Conservation (phyloP, 1,140 invertebrate species). For the Mactra quadrangularis region DNA sequence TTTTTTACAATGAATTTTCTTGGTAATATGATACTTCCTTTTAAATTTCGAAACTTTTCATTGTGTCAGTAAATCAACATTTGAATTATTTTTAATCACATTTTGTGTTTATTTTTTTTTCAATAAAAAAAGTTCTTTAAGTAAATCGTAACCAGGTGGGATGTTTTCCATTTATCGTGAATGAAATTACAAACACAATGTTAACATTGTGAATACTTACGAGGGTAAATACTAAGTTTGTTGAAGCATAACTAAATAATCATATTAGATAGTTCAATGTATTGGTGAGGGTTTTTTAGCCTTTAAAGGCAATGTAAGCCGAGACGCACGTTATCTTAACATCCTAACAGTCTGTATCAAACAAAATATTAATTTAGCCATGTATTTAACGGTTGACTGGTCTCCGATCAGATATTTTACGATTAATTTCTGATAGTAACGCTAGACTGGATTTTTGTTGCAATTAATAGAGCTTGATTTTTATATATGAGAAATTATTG, state of each 20-base stretch:
- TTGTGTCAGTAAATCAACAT: no score
- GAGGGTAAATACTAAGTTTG: neutral
- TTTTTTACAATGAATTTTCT: no score
- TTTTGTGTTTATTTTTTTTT: no score
- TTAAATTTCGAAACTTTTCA: no score
- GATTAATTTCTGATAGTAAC: conserved; percentile 30
- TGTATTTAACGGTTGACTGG: conserved; percentile 48
- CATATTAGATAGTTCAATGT: neutral
- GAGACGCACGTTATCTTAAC: neutral
- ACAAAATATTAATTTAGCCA: conserved; percentile 55
- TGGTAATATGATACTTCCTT: no score
- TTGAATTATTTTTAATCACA: no score
- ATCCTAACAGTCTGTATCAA: conserved; percentile 44
- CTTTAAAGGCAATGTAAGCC: conserved; percentile 6
- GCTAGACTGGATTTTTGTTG: neutral
- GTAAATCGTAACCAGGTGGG: no score
- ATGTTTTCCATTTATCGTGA: no score
- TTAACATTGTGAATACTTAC: no score
- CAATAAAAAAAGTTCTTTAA: no score
- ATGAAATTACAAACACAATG: no score
- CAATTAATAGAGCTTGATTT: neutral
- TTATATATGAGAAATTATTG: no score
- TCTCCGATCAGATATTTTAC: conserved; percentile 20
- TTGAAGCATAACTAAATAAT: conserved; percentile 16
- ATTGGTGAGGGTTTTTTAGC: conserved; percentile 4